These are phyloP conservation scores for Myiozetetes cayanensis DNA, from an alignment of 2,113 vertebrate genomes.

Conservation along the genomic window DNA sequence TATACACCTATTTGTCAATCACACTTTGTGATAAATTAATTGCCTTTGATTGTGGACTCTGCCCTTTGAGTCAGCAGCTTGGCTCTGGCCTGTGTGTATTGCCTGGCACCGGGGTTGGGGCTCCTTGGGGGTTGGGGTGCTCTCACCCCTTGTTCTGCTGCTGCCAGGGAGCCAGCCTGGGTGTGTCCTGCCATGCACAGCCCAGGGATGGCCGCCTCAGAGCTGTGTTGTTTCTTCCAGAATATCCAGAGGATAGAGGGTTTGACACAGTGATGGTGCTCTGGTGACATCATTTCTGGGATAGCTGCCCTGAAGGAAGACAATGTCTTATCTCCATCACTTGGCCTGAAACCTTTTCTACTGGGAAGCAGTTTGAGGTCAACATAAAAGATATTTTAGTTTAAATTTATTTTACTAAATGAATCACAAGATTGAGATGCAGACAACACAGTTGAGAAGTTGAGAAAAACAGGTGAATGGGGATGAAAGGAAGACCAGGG, in stretches of 20 bases:
- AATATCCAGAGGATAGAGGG: neutral
- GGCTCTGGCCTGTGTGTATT: neutral
- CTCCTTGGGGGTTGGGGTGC: neutral
- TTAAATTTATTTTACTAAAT: neutral
- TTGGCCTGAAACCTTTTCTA: neutral
- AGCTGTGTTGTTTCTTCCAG: fast-evolving
- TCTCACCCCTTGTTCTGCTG: neutral
- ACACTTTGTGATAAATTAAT: neutral
- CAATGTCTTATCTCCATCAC: fast-evolving
- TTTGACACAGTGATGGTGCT: neutral
- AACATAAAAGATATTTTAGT: neutral
- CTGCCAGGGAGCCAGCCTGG: neutral
- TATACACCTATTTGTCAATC: fast-evolving
- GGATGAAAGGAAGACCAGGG: neutral
- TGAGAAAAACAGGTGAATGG: neutral
- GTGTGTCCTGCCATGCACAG: fast-evolving
- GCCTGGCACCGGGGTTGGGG: neutral
- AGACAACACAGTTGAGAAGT: neutral
- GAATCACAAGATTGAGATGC: neutral
- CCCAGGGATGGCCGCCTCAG: neutral
- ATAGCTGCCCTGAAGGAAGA: neutral
- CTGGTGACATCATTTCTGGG: neutral
- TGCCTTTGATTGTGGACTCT: neutral
- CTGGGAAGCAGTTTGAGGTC: neutral
- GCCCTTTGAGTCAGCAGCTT: neutral